phyloP scores from a whole-genome alignment of 2,113 vertebrate genomes.

The Nesoenas mayeri region DNA sequence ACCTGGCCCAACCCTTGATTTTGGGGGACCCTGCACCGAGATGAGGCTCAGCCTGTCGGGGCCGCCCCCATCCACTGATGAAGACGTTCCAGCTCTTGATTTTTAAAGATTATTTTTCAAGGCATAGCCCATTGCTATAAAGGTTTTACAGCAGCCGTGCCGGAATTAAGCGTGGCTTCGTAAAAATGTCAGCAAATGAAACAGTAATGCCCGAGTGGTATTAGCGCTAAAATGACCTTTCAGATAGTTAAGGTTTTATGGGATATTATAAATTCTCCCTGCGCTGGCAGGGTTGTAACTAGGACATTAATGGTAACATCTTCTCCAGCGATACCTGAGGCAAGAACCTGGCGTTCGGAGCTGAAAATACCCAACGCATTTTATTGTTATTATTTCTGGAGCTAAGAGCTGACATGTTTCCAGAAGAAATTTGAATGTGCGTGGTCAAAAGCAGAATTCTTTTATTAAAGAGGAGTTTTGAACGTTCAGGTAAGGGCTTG shows the following conservation, averaged over 20 bases:
- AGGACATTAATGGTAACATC: not conserved
- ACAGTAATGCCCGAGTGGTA: not conserved
- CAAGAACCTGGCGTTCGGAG: accelerated
- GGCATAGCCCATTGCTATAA: not conserved
- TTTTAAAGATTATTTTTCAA: constrained; percentile 37
- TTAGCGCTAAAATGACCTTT: constrained; percentile 44
- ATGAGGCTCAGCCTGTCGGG: accelerated
- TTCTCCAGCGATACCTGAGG: not conserved
- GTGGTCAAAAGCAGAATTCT: not conserved
- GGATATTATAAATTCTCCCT: constrained; percentile 35
- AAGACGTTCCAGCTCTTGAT: constrained; percentile 11
- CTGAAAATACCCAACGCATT: not conserved
- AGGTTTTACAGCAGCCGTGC: constrained; percentile 27
- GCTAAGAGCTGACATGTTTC: not conserved
- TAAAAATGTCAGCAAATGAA: constrained; percentile 56
- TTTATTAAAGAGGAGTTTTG: not conserved
- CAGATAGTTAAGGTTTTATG: constrained; percentile 34
- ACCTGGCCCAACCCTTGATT: not conserved
- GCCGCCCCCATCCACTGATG: accelerated
- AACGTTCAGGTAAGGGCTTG: not conserved
- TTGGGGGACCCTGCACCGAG: not conserved
- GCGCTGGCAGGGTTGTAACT: constrained; percentile 5
- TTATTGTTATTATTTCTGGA: not conserved
- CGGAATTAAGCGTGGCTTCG: constrained; percentile 9
- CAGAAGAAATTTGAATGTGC: not conserved